Evolutionary conservation across 2,888 invertebrate genomes (phyloP).

Genomic region (Tetragnatha montana): DNA sequence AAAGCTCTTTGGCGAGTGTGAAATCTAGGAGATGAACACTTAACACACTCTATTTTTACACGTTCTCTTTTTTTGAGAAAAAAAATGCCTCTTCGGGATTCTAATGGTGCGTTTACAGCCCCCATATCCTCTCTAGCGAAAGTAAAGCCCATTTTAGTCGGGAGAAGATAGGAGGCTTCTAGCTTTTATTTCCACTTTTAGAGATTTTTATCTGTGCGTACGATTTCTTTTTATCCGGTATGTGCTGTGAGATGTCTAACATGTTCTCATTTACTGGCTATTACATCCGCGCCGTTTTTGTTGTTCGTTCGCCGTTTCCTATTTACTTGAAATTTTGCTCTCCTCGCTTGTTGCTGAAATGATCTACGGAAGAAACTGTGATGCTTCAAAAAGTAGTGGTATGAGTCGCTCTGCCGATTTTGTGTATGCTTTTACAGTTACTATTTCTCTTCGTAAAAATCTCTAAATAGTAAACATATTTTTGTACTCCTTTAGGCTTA

Average conservation of each 20-base stretch:
- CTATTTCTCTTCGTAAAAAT: no score
- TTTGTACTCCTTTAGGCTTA: no score
- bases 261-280: slow-evolving; percentile 50
- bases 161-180: not conserved
- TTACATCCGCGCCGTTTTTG: slow-evolving; percentile 22
- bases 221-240: slow-evolving; percentile 44
- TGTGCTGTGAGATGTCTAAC: slow-evolving; percentile 36
- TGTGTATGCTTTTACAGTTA: no score
- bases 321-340: slow-evolving; percentile 47
- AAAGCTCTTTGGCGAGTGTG: slow-evolving; percentile 35
- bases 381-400: not conserved
- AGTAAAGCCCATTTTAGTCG: slow-evolving; percentile 42
- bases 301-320: slow-evolving; percentile 9
- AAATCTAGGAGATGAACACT: slow-evolving; percentile 41
- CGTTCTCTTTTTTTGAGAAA: slow-evolving; percentile 46
- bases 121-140: slow-evolving; percentile 51
- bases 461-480: no score
- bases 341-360: slow-evolving; percentile 65
- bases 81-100: slow-evolving; percentile 41
- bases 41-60: slow-evolving; percentile 50
- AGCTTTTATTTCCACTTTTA: slow-evolving; percentile 11
- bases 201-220: slow-evolving; percentile 30
- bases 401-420: not conserved
- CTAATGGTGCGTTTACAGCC: slow-evolving; percentile 66
- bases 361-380: not conserved